Base-by-base conservation (phyloP, 1,140 invertebrate genomes). In the Aradophagus sp. region DNA sequence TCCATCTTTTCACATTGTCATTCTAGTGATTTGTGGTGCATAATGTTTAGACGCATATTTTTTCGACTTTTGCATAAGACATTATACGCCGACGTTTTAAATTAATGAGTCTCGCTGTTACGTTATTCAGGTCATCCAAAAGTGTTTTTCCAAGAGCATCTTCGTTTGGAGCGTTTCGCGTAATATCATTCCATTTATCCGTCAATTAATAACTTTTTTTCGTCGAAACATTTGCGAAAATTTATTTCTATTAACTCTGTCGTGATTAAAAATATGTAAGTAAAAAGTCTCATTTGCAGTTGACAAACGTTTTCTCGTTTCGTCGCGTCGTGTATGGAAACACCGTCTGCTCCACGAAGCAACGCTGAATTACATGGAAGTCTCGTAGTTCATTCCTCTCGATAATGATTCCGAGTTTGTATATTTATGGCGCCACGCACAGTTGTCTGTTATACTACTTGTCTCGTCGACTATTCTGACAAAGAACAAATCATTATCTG, bases 401-500 rank as follows among this genome's bases (percentile, higher is more conserved):
- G 45, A 70, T 71, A 71, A 71, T 71, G 44, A 71, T 71, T 59
- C 61, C 53, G 38, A 45, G 35, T 65, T 65, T 61, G 53, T 65
- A 56, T 66, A 65, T 65, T 63, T 59, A 66, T 65, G 59, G 68
- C 68, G 59, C 55, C 59, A 72, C 53, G 53, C 61, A 55, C 55
- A 72, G 53, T 61, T 50, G 55, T 55, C 68, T 55, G 68, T 72
- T 72, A 55, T 61, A 61, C 48, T 61, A 61, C 48, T 65, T 65
- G 55, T 65, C 68, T 72, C 68, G 61, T 16, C 68, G 61, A 44
- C 23, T 42, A 59, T 65, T 55, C 61, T 61, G 48, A 72, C 68
- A 56, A 65, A 65, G 68, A 72, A 61, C 68, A 72, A 72, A 72
- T 72, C 59, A 71, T 59, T 61, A 65, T 52, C 34, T 23, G 47